These are phyloP conservation scores for Sycophila sp. DNA, from an alignment of 1,140 invertebrate genomes.

Conservation along the genomic window DNA sequence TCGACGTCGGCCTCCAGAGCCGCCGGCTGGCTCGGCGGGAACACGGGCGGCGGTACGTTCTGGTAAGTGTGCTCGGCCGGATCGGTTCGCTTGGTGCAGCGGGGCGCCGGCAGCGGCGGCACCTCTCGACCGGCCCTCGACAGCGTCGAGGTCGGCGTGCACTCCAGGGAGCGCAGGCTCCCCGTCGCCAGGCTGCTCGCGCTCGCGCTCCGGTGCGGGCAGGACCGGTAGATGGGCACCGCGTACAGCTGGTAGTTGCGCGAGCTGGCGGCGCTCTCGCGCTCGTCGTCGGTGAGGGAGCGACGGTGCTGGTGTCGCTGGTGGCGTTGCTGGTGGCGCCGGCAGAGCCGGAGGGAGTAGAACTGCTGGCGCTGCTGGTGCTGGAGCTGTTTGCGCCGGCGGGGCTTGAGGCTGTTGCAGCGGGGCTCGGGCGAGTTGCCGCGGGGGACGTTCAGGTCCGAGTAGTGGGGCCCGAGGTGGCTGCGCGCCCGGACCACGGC, in stretches of 20 bases:
- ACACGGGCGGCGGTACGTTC: slow-evolving; percentile 66
- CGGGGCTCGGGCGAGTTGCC: slow-evolving; percentile 59
- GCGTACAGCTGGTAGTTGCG: slow-evolving; percentile 60
- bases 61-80: slow-evolving; percentile 66
- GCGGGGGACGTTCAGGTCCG: slow-evolving; percentile 59
- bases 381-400: slow-evolving; percentile 56
- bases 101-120: slow-evolving; percentile 59
- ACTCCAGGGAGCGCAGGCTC: slow-evolving; percentile 43
- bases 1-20: slow-evolving; percentile 30
- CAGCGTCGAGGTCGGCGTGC: slow-evolving; percentile 39
- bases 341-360: slow-evolving; percentile 59
- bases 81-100: slow-evolving; percentile 55
- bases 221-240: slow-evolving; percentile 60
- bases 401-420: slow-evolving; percentile 60
- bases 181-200: slow-evolving; percentile 45
- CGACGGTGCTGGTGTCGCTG: neutral
- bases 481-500: slow-evolving; percentile 47
- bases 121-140: neutral
- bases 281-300: neutral
- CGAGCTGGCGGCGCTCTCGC: slow-evolving; percentile 31
- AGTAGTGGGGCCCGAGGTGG: slow-evolving; percentile 64
- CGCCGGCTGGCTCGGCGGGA: slow-evolving; percentile 43
- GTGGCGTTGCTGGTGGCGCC: slow-evolving; percentile 46
- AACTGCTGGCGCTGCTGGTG: slow-evolving; percentile 55
- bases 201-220: slow-evolving; percentile 54